These are phyloP conservation scores for Brevipalpus yothersi DNA, from an alignment of 1,140 invertebrate species.

Conservation along the genomic window DNA sequence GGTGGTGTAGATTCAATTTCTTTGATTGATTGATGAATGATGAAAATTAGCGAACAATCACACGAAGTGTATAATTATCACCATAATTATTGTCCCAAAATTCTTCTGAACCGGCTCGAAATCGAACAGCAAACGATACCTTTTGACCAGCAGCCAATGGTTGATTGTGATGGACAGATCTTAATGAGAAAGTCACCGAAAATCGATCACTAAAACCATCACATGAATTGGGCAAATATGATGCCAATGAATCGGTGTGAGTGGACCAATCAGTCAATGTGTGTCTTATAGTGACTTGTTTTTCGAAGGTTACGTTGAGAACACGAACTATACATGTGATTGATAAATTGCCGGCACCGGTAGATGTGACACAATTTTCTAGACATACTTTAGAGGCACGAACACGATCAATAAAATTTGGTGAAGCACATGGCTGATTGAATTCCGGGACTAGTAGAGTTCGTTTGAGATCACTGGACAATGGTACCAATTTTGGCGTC, in stretches of 20 bases:
- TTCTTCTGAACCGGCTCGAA: conserved; percentile 43
- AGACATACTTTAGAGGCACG: conserved; percentile 45
- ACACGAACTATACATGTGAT: conserved; percentile 66
- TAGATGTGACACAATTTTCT: conserved; percentile 51
- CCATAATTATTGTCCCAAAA: conserved; percentile 78
- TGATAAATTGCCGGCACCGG: conserved; percentile 35
- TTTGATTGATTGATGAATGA: no score
- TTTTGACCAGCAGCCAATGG: conserved; percentile 29
- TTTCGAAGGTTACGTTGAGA: conserved; percentile 68
- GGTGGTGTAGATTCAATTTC: no score
- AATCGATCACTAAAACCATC: conserved; percentile 66
- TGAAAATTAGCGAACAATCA: no score
- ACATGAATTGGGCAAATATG: conserved; percentile 61
- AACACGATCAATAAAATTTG: conserved; percentile 50
- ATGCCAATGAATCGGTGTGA: conserved; percentile 44
- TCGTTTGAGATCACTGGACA: no score
- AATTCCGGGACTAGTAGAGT: conserved; percentile 25
- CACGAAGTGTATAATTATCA: conserved; percentile 34
- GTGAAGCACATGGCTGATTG: conserved; percentile 43
- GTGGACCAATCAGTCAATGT: conserved; percentile 60
- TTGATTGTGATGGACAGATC: neutral
- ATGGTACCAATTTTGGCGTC: no score
- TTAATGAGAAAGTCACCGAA: conserved; percentile 43
- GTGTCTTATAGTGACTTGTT: conserved; percentile 63
- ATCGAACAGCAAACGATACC: conserved; percentile 55